Percentiles rank a stretch among this genome's conserved stretches.
These are phyloP conservation scores for Drosophila maculinotata DNA, from an alignment of 2,888 invertebrate genomes.

Conservation along the genomic window DNA sequence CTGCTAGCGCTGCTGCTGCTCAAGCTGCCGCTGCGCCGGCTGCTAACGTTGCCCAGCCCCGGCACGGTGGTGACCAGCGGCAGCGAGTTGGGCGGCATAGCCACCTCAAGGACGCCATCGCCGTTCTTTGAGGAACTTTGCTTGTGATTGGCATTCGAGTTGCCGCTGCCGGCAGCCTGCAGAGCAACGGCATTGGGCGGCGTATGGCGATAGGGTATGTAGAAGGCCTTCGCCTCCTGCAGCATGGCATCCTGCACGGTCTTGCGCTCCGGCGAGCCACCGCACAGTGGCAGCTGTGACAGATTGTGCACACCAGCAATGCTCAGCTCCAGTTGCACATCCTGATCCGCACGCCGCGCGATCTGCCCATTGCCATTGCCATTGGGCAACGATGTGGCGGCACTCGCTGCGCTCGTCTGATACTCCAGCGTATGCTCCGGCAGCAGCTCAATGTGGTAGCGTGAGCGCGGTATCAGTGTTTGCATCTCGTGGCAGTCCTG, in stretches of 20 bases:
- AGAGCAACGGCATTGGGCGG: constrained; percentile 72
- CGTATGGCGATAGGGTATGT: constrained; percentile 77
- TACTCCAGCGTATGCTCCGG: constrained; percentile 74
- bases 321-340: constrained; percentile 50
- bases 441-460: constrained; percentile 73
- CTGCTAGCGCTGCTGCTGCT: constrained; percentile 78
- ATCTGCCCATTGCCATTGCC: constrained; percentile 67
- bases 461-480: constrained; percentile 83
- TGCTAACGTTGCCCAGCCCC: constrained; percentile 53
- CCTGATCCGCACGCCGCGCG: constrained; percentile 50
- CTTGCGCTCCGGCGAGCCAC: constrained; percentile 72
- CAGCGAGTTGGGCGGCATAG: constrained; percentile 74
- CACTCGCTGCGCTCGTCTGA: constrained; percentile 71
- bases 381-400: constrained; percentile 72
- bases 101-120: constrained; percentile 44
- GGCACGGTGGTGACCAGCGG: constrained; percentile 66
- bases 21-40: constrained; percentile 77
- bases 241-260: constrained; percentile 57
- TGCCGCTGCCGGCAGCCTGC: constrained; percentile 20
- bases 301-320: constrained; percentile 77
- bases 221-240: constrained; percentile 78
- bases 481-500: constrained; percentile 85
- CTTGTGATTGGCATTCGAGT: constrained; percentile 56
- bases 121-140: constrained; percentile 80
- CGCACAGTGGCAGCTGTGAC: constrained; percentile 79